Evolutionary conservation across 2,797 vertebrate species (phyloP), one percentile per base, ranked within the genome.

Genomic region (Acanthornis magna): DNA sequence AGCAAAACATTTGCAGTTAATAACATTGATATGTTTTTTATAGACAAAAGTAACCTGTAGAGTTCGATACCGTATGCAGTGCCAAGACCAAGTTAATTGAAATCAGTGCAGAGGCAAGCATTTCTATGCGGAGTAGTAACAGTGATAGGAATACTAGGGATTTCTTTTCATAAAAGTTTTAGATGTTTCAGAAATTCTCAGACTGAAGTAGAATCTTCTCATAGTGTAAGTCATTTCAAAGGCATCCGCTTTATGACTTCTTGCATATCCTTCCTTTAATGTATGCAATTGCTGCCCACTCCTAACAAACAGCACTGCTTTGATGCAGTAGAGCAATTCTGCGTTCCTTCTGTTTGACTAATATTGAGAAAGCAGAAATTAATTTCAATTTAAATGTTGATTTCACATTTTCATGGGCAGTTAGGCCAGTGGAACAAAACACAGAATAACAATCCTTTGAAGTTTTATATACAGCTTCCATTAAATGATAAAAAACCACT

Each of bases 341-440:
- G 16, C 55, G 30, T 85, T 91, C 71, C 57, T 93, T 70, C 76
- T 76, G 11, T 95, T 85, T 84, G 71, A 60, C 48, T 73, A 20
- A 73, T 67, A 79, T 10, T 18, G 65, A 70, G 71, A 77, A 74
- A 71, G n/a, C 61, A 77, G 53, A 58, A 74, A 75, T 58, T 77
- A 16, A 68, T 66, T 91, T 89, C n/a, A 65, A 30, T 91, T 65
- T 80, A 71, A 82, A 55, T 70, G 83, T 36, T 88, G 80, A 79
- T 95, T 87, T 95, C 62, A 43, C 25, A 42, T 96, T 91, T 93
- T 87, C 89, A 38, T 54, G 61, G 71, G 53, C 60, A 91, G 58
- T 83, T 95, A 87, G 63, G 63, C 63, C 72, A 53, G 30, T 54
- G 57, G 74, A 90, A 63, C 32, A 87, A 92, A 51, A 54, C 19